Base-by-base conservation (phyloP, 2,888 invertebrate species). In the Apamea sordens region DNA sequence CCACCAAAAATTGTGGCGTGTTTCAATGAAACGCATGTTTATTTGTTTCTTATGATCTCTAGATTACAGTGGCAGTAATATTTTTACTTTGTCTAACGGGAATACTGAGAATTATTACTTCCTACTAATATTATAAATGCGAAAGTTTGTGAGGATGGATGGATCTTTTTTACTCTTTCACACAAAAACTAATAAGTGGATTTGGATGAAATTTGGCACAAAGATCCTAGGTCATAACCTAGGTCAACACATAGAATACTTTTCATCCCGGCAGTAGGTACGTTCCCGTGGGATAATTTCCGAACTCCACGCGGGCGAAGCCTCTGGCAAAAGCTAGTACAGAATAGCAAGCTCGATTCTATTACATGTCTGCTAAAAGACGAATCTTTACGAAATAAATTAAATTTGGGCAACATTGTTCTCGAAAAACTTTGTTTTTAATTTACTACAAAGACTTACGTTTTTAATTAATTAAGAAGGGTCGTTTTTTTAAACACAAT, bases 381-480 rank as follows among this genome's bases (percentile, higher is more conserved):
- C 59, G 41, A 59, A 70, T 89, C 69, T 89, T 90, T 88, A 85
- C 10, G 8, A 70, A 86, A 73, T 64, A 72, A 77, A 83, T 73
- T 73, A 76, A 82, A 73, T 32, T 53, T 63, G 53, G 50, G n/a
- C 50, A 61, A 65, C 13, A 74, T 73, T 67, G 67, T 67, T 77
- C 63, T 44, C 28, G 53, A 32, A 86, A 90, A 92, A 93, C 92
- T 93, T 93, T 92, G 90, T 90, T 93, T 93, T 93, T 91, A 92
- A 92, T 92, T 93, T 78, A 69, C 79, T 71, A 47, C 68, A 36
- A 71, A 91, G 92, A 90, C 90, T 90, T 90, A 90, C 91, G 90
- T 92, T 90, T 93, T 92, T 92, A 93, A 93, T 94, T 94, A 93
- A 94, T 94, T 94, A 92, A 89, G 88, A 84, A 88, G 72, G 88